Evolutionary conservation across 2,797 vertebrate species (phyloP).

Genomic region (Eulemur coronatus): DNA sequence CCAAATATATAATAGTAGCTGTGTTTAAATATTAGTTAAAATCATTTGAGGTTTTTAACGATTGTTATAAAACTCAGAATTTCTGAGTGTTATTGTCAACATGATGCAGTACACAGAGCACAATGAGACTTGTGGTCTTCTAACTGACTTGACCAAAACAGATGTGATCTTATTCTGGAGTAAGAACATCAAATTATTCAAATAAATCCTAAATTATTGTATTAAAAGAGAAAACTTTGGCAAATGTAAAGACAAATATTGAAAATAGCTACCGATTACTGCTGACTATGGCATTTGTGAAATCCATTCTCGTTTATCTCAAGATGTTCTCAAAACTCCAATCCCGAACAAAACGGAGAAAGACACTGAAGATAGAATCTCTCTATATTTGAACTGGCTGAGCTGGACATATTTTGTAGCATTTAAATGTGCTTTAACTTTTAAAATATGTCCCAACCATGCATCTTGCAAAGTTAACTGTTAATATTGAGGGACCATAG

Average conservation of each 20-base stretch:
- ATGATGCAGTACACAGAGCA: background rate
- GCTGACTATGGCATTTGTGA: background rate
- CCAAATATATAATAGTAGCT: background rate
- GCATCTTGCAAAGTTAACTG: background rate
- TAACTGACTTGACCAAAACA: background rate
- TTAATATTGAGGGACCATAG: background rate
- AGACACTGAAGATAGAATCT: background rate
- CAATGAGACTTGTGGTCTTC: background rate
- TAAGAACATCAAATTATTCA: background rate
- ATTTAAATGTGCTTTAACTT: background rate
- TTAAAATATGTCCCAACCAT: background rate
- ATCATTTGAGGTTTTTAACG: background rate
- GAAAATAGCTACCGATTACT: background rate
- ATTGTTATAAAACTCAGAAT: slow-evolving; percentile 2
- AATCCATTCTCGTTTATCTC: background rate
- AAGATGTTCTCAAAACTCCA: background rate
- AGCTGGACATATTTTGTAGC: background rate
- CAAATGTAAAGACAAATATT: background rate
- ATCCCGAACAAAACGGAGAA: background rate
- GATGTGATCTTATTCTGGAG: background rate
- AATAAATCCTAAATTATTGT: background rate
- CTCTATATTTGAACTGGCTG: background rate
- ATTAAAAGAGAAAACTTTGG: background rate
- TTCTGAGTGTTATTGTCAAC: background rate
- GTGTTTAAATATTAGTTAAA: background rate